phyloP scores from a whole-genome alignment of 2,113 vertebrate genomes.

The Mustelus asterias region DNA sequence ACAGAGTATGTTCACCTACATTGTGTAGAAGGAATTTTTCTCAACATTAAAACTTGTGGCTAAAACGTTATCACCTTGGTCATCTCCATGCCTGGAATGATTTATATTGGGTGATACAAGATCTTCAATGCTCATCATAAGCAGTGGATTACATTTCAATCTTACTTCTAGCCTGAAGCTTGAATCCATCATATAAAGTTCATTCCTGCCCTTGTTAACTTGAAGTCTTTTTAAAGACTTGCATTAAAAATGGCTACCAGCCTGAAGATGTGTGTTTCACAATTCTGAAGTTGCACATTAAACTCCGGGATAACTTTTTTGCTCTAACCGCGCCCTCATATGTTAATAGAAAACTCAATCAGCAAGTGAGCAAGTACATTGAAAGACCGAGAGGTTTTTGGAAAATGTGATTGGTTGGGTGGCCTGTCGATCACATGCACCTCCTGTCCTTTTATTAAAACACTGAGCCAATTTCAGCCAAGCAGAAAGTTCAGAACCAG shows the following conservation, averaged over 20 bases:
- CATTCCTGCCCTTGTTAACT: background rate
- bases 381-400: background rate
- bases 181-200: background rate
- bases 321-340: background rate
- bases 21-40: background rate
- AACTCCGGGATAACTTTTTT: background rate
- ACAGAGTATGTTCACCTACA: background rate
- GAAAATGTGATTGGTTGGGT: background rate
- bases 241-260: background rate
- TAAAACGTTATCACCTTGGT: background rate
- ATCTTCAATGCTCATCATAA: background rate
- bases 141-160: background rate
- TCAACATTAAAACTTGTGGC: background rate
- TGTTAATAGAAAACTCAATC: background rate
- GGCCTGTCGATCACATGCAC: background rate
- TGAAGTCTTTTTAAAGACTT: background rate
- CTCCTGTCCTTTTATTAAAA: background rate
- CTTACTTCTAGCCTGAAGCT: background rate
- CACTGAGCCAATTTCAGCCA: fast-evolving
- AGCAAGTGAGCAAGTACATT: background rate
- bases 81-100: background rate
- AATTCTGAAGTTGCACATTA: no score
- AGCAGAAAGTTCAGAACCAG: background rate
- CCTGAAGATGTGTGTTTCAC: background rate
- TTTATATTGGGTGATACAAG: background rate